Evolutionary conservation across 2,888 invertebrate genomes (phyloP), one percentile per base, ranked within the genome.

Genomic region (Drosophila mimetica): DNA sequence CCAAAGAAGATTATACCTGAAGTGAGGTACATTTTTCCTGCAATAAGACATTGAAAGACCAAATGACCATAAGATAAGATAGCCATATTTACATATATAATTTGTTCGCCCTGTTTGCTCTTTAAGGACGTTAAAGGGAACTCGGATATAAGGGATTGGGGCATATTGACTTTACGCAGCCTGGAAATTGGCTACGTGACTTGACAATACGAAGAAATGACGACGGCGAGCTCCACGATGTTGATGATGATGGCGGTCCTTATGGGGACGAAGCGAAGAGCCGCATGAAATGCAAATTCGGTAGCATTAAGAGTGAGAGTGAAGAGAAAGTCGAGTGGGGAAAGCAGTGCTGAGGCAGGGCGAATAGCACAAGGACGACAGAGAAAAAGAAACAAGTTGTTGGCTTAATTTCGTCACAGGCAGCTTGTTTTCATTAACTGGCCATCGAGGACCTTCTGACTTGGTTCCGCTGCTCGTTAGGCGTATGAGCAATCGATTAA

Each of bases 371-470:
- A 28, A 51, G 67, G 36, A 44, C 50, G 48, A 18, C 28, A 39
- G 13, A 22, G 22, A 36, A 57, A 41, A 42, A 47, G 44, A 59
- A 63, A 61, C 37, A 52, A 74, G 55, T 57, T 70, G 51, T 57
- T 52, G 71, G 71, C 76, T 78, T 76, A 73, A 72, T 74, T 75
- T 79, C 74, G 79, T 79, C 83, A 72, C 67, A 66, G 69, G 75
- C 88, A 76, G 86, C 88, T 79, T 86, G 79, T 87, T 87, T 88
- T 85, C 88, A 87, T 82, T 82, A 87, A 87, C 88, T 85, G 75
- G 82, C 85, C 79, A 77, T 67, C 75, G 66, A 72, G 78, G 55
- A 65, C 75, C 63, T 46, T 46, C 53, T 52, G 54, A 51, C 73
- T 37, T 32, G 57, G 67, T 67, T 61, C 70, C 65, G 50, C 41